These are phyloP conservation scores for Brachyistius frenatus DNA, from an alignment of 2,113 vertebrate genomes.

Conservation along the genomic window DNA sequence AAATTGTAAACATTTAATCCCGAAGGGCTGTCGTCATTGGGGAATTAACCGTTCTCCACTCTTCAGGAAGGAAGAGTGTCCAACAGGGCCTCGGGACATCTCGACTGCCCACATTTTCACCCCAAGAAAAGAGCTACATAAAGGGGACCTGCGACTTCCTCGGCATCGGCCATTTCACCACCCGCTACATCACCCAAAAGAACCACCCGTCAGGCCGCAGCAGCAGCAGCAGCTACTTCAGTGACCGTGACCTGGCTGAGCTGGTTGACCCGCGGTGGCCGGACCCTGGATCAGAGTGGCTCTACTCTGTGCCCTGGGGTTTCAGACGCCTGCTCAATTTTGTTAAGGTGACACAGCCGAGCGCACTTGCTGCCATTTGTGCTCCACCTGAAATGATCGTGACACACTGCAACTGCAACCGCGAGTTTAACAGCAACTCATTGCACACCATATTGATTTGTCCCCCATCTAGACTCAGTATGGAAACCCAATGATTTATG, in stretches of 20 bases:
- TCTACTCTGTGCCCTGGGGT: constrained; percentile 93
- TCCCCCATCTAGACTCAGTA: constrained; percentile 89
- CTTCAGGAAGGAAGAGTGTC: constrained; percentile 88
- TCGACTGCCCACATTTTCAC: constrained; percentile 89
- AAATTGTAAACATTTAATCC: background rate
- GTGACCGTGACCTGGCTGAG: constrained; percentile 89
- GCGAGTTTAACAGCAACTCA: background rate
- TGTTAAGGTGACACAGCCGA: constrained; percentile 87
- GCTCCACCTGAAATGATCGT: background rate
- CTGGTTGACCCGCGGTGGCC: constrained; percentile 93
- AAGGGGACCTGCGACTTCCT: constrained; percentile 94
- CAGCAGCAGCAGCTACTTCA: constrained; percentile 86
- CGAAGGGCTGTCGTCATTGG: background rate
- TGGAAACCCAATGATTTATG: constrained; percentile 90
- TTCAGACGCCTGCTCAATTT: constrained; percentile 94
- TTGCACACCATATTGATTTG: constrained; percentile 3
- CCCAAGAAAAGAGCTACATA: constrained; percentile 92
- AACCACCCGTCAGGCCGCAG: constrained; percentile 80
- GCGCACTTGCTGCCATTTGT: background rate
- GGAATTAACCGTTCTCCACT: background rate
- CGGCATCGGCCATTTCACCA: constrained; percentile 93
- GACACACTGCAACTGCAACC: too few species aligned
- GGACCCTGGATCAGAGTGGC: constrained; percentile 89
- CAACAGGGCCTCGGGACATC: constrained; percentile 90
- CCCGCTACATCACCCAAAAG: constrained; percentile 90